A percentile compares a stretch with the other conserved stretches of the same genome.
Conservation (phyloP, 2,113 vertebrate genomes). For the Antechinus flavipes region DNA sequence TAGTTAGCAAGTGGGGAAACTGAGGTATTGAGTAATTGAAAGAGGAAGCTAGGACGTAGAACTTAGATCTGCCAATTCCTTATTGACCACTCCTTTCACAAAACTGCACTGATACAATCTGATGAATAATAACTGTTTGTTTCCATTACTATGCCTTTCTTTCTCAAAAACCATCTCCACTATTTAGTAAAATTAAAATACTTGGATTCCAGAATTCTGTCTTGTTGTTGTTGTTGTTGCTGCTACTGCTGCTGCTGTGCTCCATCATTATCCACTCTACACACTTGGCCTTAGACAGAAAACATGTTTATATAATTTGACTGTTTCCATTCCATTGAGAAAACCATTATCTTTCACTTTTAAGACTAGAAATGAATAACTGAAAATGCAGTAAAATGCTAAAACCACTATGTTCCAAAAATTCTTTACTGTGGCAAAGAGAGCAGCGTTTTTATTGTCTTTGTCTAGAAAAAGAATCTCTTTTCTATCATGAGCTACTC, state of each 20-base stretch:
- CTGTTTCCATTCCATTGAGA: slow-evolving; percentile 47
- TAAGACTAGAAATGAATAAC: slow-evolving; percentile 36
- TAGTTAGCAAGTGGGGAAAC: neutral
- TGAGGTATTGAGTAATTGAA: neutral
- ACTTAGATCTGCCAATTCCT: neutral
- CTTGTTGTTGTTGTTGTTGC: slow-evolving; percentile 30
- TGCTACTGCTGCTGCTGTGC: neutral
- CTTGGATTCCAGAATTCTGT: slow-evolving; percentile 50
- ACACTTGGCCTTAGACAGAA: slow-evolving; percentile 31
- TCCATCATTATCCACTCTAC: neutral
- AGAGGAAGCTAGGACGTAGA: neutral
- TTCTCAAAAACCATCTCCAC: slow-evolving; percentile 53
- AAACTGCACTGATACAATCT: neutral
- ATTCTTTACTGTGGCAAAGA: slow-evolving; percentile 23
- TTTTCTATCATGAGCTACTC: slow-evolving; percentile 55
- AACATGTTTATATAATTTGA: slow-evolving; percentile 56
- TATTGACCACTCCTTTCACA: slow-evolving; percentile 10
- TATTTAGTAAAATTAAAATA: slow-evolving; percentile 44
- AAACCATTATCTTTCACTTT: slow-evolving; percentile 38
- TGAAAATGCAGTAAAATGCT: neutral
- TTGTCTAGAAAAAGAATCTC: slow-evolving; percentile 47
- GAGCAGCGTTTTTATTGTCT: neutral
- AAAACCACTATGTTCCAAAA: slow-evolving; percentile 3
- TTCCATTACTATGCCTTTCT: slow-evolving; percentile 15
- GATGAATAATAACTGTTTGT: neutral